Conservation (phyloP, 2,888 invertebrate species). For the Campoplex capitator region DNA sequence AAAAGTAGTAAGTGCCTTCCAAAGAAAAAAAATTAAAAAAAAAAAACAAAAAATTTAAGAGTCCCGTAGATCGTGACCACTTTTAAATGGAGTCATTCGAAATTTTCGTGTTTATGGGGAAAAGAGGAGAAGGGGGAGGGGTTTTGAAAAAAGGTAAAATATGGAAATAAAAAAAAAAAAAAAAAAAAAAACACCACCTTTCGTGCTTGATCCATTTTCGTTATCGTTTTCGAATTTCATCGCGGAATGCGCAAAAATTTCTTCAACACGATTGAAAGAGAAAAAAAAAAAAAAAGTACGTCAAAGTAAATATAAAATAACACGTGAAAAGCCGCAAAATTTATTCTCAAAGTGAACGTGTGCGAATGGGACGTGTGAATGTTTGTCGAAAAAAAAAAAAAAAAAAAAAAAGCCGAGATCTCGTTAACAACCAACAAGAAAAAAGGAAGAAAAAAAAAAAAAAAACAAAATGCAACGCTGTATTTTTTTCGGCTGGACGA, state of each 20-base stretch:
- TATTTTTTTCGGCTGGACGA: conserved; percentile 9
- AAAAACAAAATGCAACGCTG: conserved; percentile 30
- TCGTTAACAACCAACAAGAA: conserved; percentile 42
- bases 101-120: conserved; percentile 77
- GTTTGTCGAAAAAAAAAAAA: conserved; percentile 57
- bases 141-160: conserved; percentile 1
- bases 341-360: conserved; percentile 61
- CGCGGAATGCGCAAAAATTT: conserved; percentile 33
- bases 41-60: conserved; percentile 80
- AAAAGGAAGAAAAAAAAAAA: conserved; percentile 40
- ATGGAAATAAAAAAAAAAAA: background rate
- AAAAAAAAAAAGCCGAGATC: conserved; percentile 39
- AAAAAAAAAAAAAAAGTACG: conserved; percentile 5
- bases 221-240: conserved; percentile 39
- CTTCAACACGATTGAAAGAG: background rate
- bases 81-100: conserved; percentile 83
- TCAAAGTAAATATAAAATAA: conserved; percentile 70
- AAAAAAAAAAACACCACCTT: conserved; percentile 53
- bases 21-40: conserved; percentile 83
- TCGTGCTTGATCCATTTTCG: conserved; percentile 53
- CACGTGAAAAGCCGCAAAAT: conserved; percentile 61
- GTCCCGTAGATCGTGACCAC: conserved; percentile 85
- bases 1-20: conserved; percentile 94
- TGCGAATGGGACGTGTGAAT: conserved; percentile 64
- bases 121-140: background rate